Percentiles rank a stretch among this genome's conserved stretches.
Conservation (phyloP, 2,888 invertebrate species). For the Pandemis corylana region DNA sequence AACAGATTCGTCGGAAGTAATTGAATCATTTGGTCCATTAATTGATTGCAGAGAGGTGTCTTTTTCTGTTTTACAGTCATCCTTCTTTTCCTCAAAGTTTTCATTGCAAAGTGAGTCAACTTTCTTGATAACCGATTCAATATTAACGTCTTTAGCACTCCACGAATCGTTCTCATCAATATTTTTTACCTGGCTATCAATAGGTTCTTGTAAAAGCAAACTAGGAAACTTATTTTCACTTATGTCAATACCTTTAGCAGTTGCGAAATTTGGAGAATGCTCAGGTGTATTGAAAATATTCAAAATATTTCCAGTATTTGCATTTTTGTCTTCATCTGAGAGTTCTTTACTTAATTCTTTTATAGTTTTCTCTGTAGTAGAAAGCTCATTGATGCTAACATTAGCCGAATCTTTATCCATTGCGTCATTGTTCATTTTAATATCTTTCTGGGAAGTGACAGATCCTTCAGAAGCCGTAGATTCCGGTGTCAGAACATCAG, state of each 20-base stretch:
- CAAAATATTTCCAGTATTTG: constrained; percentile 29
- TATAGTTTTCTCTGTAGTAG: constrained; percentile 31
- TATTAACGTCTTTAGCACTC: constrained; percentile 92
- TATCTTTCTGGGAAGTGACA: constrained; percentile 28
- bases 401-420: constrained; percentile 34
- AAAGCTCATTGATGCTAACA: background rate
- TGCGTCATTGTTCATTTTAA: constrained; percentile 21
- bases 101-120: constrained; percentile 88
- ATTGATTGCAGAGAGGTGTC: constrained; percentile 32
- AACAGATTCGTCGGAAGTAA: constrained; percentile 17
- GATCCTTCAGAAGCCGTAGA: constrained; percentile 36
- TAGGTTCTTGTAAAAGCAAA: constrained; percentile 43
- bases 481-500: constrained; percentile 37
- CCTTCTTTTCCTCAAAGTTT: constrained; percentile 56
- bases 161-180: constrained; percentile 91
- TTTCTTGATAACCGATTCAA: constrained; percentile 92
- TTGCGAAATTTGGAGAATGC: constrained; percentile 31
- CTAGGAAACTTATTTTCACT: constrained; percentile 51
- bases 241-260: constrained; percentile 42
- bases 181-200: constrained; percentile 67
- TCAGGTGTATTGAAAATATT: constrained; percentile 40
- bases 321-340: constrained; percentile 12
- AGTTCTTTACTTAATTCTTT: constrained; percentile 30
- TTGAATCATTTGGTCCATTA: constrained; percentile 39
- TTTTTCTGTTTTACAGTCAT: constrained; percentile 47